Percentiles rank a stretch among this genome's conserved stretches.
Evolutionary conservation across 2,797 vertebrate genomes (phyloP).

Genomic region (Urophycis tenuis): DNA sequence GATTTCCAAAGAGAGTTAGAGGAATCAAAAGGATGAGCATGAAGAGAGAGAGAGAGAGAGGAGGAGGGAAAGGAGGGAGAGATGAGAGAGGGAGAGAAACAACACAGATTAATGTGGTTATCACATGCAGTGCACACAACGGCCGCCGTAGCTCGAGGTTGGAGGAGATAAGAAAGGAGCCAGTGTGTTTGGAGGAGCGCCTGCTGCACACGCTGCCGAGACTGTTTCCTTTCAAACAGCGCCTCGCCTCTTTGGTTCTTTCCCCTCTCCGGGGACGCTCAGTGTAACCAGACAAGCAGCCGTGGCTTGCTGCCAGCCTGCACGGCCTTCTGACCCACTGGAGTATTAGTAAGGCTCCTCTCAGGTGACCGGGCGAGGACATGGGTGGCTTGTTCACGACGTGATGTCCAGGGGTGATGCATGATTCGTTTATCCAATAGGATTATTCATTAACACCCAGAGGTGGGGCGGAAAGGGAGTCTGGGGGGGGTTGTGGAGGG

Average conservation of each 20-base stretch:
- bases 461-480: background rate
- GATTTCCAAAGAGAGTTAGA: conserved; percentile 87
- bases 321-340: conserved; percentile 5
- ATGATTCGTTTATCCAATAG: background rate
- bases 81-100: conserved; percentile 52
- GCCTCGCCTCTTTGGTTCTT: conserved; percentile 41
- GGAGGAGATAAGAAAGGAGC: conserved; percentile 64
- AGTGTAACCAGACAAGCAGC: conserved; percentile 30
- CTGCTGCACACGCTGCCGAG: conserved; percentile 51
- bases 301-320: conserved; percentile 26
- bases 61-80: conserved; percentile 32
- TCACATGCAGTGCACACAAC: conserved; percentile 80
- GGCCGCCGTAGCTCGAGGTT: conserved; percentile 56
- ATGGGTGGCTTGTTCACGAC: background rate
- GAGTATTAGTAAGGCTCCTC: conserved; percentile 15
- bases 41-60: conserved; percentile 67
- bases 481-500: background rate
- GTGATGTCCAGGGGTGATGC: background rate
- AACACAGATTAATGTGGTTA: conserved; percentile 79
- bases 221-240: conserved; percentile 34
- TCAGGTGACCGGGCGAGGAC: background rate
- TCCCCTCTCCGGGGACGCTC: conserved; percentile 30
- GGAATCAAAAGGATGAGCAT: conserved; percentile 61
- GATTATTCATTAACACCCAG: background rate
- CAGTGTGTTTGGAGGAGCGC: conserved; percentile 53